A percentile compares a stretch with the other conserved stretches of the same genome.
These are phyloP conservation scores for Coregonus sp. DNA, from an alignment of 2,797 vertebrate genomes.

Conservation along the genomic window DNA sequence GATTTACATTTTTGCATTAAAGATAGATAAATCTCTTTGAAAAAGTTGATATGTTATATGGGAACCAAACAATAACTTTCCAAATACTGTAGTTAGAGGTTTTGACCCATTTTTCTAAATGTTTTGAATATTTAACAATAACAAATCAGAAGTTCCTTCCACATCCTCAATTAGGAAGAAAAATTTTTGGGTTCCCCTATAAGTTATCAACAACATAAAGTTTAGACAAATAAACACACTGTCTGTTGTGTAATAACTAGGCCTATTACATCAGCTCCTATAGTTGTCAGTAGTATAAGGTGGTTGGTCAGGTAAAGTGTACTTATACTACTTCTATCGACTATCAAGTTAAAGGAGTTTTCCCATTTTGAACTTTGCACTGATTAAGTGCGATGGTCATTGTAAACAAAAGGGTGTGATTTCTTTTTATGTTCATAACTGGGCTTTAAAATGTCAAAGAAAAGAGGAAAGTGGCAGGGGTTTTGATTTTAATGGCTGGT, in stretches of 20 bases:
- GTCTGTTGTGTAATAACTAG: constrained; percentile 10
- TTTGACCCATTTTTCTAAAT: background rate
- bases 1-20: background rate
- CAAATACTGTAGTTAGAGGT: background rate
- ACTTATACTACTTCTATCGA: background rate
- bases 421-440: background rate
- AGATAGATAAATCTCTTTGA: background rate
- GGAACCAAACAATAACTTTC: background rate
- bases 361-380: background rate
- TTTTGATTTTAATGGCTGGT: constrained; percentile 3
- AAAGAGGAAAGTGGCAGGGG: background rate
- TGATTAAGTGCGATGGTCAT: background rate
- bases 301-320: background rate
- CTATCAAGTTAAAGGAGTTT: background rate
- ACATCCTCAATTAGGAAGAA: background rate
- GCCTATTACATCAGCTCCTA: constrained; percentile 11
- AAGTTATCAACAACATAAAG: constrained; percentile 58
- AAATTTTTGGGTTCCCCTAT: constrained; percentile 66
- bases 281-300: background rate
- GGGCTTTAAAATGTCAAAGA: background rate
- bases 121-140: background rate
- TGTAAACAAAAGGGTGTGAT: background rate
- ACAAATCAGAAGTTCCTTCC: background rate
- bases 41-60: constrained; percentile 5
- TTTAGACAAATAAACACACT: constrained; percentile 50